A percentile compares a stretch with the other conserved stretches of the same genome.
These are phyloP conservation scores for Upupa epops DNA, from an alignment of 2,113 vertebrate genomes.

Conservation along the genomic window DNA sequence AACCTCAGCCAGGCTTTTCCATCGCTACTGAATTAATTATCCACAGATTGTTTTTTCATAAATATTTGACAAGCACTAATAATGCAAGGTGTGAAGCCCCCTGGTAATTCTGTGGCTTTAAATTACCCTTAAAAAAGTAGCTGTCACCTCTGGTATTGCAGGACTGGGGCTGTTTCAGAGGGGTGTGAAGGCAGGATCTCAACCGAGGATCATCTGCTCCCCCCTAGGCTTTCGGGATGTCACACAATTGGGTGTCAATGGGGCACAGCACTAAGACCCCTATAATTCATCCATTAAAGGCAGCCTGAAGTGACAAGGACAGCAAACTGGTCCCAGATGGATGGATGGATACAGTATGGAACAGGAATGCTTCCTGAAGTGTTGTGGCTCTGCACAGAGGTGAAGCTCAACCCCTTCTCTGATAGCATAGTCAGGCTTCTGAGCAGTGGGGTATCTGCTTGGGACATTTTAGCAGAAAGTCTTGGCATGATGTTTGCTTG, in stretches of 20 bases:
- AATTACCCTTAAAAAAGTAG: neutral
- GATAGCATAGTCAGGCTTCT: neutral
- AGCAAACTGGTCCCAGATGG: neutral
- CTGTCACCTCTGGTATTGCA: neutral
- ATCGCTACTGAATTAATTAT: conserved; percentile 58
- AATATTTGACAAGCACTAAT: conserved; percentile 64
- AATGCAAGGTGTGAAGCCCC: conserved; percentile 36
- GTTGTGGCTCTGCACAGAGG: neutral
- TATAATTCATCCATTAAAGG: neutral
- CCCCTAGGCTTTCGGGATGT: neutral
- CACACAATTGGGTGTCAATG: neutral
- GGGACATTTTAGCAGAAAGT: neutral
- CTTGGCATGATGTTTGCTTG: neutral
- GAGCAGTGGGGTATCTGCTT: neutral
- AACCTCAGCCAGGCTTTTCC: conserved; percentile 9
- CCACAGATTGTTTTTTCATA: conserved; percentile 54
- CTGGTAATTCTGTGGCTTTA: neutral
- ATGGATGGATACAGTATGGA: accelerated
- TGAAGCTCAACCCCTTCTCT: accelerated
- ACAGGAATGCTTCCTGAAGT: neutral
- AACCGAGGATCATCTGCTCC: accelerated
- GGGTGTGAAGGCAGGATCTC: neutral
- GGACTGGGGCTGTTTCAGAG: neutral
- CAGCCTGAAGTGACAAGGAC: neutral
- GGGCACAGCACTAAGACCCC: neutral